Evolutionary conservation across 2,113 vertebrate genomes (phyloP), one percentile per base, ranked within the genome.

Genomic region (Odontophorus gujanensis): DNA sequence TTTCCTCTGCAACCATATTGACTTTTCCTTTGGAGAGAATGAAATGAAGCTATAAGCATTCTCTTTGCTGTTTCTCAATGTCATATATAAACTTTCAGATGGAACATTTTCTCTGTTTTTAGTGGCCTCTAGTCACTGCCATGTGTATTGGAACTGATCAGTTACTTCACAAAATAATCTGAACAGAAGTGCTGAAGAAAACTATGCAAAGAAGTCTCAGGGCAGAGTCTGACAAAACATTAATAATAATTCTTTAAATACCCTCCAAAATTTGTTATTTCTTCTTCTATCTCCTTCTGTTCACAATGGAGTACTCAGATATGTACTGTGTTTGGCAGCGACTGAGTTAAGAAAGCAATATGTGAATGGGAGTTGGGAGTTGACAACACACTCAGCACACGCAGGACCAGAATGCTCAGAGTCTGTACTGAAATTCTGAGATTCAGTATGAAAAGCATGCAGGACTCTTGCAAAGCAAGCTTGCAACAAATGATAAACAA

Each of bases 341-440:
- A 8, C 40, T 40, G 40, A 40, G 40, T 40, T 40, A 48, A 71
- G 68, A 80, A 65, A 89, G 8, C 4, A 62, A 53, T 53, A 3
- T 18, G 34, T 28, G 38, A 81, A 24, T n/a, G 55, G 38, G 8
- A 85, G 17, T 13, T 85, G n/a, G 67, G 30, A 8, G 4, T 30
- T 65, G 11, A 24, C n/a, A 6, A 30, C 14, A 1, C 28, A 45
- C 8, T 9, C 25, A 69, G 24, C 50, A 32, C 0, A 2, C n/a
- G 36, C 11, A 59, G 50, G 73, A 55, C 51, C 20, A 30, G 17
- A 24, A 4, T 1, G 0, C 82, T 87, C 36, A 57, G 21, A 80
- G 13, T 13, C 17, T 0, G 2, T 13, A 24, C 18, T 50, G 47
- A 74, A 82, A 81, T 77, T 86, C 72, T 59, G 81, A 53, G 13